Evolutionary conservation across 1,140 invertebrate species (phyloP).

Genomic region (Pogonognathellus flavescens): DNA sequence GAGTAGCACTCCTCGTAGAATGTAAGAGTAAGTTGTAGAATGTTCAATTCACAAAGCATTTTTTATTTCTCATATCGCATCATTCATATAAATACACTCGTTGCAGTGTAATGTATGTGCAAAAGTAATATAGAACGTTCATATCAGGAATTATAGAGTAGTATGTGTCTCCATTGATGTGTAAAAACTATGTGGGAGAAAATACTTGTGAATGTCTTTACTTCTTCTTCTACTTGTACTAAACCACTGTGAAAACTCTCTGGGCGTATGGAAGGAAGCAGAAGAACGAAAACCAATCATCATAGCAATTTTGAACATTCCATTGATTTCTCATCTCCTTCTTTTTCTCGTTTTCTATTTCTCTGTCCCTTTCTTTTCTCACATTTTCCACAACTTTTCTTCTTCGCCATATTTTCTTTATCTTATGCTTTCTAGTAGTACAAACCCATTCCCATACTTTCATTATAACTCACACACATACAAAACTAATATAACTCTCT

Average conservation of each 20-base stretch:
- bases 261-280: neutral
- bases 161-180: slow-evolving; percentile 24
- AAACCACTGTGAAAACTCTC: too few relatives aligned
- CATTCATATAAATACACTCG: neutral
- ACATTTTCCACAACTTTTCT: neutral
- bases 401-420: slow-evolving; percentile 3
- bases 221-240: neutral
- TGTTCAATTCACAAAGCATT: too few relatives aligned
- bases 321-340: slow-evolving; percentile 42
- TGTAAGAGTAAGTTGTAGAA: too few relatives aligned
- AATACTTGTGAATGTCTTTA: slow-evolving; percentile 20
- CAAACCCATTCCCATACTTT: neutral
- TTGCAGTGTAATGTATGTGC: neutral
- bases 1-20: too few relatives aligned
- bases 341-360: neutral
- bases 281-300: slow-evolving; percentile 45
- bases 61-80: too few relatives aligned
- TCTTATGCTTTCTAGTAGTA: neutral
- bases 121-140: neutral
- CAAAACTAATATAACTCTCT: slow-evolving; percentile 30
- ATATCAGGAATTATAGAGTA: neutral
- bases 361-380: neutral
- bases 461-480: neutral
- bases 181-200: slow-evolving; percentile 26
- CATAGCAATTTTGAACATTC: slow-evolving; percentile 45